phyloP scores from a whole-genome alignment of 1,140 invertebrate genomes.

The Steinernema khuongi region DNA sequence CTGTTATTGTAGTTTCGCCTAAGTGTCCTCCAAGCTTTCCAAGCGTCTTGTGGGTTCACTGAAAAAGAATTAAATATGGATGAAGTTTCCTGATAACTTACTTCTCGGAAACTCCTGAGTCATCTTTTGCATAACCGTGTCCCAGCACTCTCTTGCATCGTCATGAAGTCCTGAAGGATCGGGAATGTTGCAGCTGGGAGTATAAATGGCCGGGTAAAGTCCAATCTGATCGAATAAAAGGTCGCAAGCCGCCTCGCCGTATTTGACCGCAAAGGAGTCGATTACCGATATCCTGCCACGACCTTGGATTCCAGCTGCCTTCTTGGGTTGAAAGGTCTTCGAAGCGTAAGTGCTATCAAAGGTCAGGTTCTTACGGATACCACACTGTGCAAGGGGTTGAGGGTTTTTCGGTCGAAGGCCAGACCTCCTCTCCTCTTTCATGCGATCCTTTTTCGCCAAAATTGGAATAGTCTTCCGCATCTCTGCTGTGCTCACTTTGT shows the following conservation, averaged over 20 bases:
- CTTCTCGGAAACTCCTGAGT: not conserved
- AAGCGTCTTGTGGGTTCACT: not conserved
- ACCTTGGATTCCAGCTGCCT: not conserved
- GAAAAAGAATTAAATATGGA: not conserved
- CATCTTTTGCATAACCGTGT: not conserved
- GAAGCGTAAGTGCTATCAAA: not conserved
- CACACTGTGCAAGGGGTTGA: too few relatives aligned
- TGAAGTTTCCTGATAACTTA: not conserved
- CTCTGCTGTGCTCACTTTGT: not conserved
- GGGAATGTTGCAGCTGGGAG: constrained; percentile 5
- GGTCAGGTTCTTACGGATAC: not conserved
- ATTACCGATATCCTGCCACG: not conserved
- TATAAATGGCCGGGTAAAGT: not conserved
- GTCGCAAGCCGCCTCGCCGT: not conserved
- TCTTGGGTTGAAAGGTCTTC: not conserved
- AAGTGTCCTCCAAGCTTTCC: not conserved
- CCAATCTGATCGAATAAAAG: not conserved
- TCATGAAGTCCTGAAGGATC: not conserved
- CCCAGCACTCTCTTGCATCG: not conserved
- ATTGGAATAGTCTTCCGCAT: not conserved
- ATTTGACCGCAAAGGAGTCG: not conserved
- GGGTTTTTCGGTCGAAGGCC: too few relatives aligned
- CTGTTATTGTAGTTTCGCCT: constrained; percentile 4
- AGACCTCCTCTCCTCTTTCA: too few relatives aligned
- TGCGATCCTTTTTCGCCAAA: too few relatives aligned